Conservation (phyloP, 64 coral and sea anemone genomes). For the Pocillopora verrucosa region DNA sequence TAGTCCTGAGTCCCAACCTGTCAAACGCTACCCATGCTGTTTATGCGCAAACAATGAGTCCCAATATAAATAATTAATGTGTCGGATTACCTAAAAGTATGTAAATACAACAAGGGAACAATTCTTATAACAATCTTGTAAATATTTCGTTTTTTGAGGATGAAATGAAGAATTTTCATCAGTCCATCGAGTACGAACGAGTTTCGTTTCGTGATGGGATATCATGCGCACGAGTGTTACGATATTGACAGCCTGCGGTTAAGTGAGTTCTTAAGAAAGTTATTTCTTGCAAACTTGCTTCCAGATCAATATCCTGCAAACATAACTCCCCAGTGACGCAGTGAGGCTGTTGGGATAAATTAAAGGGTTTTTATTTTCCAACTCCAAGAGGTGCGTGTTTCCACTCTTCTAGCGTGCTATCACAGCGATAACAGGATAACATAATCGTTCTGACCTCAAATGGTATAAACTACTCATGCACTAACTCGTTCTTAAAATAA, state of each 20-base stretch:
- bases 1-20: slow-evolving; percentile 41
- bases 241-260: not conserved
- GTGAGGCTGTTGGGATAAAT: not conserved
- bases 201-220: slow-evolving; percentile 2
- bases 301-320: not conserved
- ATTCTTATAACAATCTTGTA: not conserved
- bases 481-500: not conserved
- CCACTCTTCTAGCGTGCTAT: not conserved
- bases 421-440: slow-evolving; percentile 11
- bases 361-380: slow-evolving; percentile 8
- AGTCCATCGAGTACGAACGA: not conserved
- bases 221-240: not conserved
- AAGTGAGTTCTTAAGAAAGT: not conserved
- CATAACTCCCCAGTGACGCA: not conserved
- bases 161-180: not conserved
- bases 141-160: not conserved
- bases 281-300: slow-evolving; percentile 41
- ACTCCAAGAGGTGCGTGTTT: not conserved
- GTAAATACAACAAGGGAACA: slow-evolving; percentile 9
- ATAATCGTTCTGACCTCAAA: not conserved
- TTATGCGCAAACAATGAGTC: slow-evolving; percentile 24
- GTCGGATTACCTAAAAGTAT: slow-evolving; percentile 23
- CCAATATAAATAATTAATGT: slow-evolving; percentile 46
- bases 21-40: slow-evolving; percentile 42
- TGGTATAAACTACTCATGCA: not conserved